Conservation (phyloP, 2,888 invertebrate genomes). For the Rugalucina vietnamica region DNA sequence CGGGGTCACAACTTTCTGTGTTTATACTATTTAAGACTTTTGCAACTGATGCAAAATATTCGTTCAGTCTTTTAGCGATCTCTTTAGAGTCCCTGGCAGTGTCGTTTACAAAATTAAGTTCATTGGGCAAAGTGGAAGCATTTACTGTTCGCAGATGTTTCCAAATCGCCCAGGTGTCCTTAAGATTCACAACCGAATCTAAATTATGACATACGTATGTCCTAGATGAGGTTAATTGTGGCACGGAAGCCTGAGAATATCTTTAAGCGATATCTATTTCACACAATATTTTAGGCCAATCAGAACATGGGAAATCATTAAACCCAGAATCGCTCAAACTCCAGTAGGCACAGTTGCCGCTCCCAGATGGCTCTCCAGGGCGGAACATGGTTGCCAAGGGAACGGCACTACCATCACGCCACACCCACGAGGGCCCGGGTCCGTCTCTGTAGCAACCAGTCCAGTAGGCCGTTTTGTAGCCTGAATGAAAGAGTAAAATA, state of each 20-base stretch:
- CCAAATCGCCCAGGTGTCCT: not conserved
- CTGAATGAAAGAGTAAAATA: not conserved
- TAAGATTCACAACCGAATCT: not conserved
- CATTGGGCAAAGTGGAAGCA: not conserved
- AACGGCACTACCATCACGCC: constrained; percentile 3
- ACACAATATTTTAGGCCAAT: not conserved
- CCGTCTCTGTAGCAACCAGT: not conserved
- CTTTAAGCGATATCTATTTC: not conserved
- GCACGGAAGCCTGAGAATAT: too few species aligned
- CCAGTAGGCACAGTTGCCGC: not conserved
- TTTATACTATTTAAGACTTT: not conserved
- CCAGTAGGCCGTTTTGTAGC: not conserved
- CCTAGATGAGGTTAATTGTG: too few species aligned
- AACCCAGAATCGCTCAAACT: not conserved
- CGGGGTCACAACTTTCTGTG: not conserved
- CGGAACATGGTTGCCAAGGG: not conserved
- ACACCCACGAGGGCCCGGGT: constrained; percentile 10
- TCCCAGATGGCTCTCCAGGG: constrained; percentile 1
- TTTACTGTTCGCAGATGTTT: not conserved
- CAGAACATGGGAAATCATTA: not conserved
- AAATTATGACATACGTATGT: too few species aligned
- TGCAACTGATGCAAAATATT: not conserved
- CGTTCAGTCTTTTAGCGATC: not conserved
- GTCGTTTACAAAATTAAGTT: not conserved
- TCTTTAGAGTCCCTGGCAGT: not conserved